Base-by-base conservation (phyloP, 1,140 invertebrate genomes). In the Drosophila pectinifera region DNA sequence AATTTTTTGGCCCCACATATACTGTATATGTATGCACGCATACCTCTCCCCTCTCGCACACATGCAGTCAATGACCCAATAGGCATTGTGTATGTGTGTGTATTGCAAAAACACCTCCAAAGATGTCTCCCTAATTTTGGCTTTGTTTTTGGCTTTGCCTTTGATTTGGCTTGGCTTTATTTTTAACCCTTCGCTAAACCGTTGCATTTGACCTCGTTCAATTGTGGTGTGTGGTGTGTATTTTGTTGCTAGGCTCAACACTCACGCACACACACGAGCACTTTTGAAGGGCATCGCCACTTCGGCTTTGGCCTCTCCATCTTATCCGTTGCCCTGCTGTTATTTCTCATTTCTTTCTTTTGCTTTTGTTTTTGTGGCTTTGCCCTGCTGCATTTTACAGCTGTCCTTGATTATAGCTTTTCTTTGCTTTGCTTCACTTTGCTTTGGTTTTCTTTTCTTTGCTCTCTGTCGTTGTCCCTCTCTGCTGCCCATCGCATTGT, bases 391-490 rank as follows among this genome's bases (percentile, higher is more conserved):
- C 59, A 63, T 63, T 63, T 62, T 41, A 63, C 59, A 63, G 59
- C 59, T 63, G 59, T 63, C 63, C 80, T 86, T 86, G 84, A 88
- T 84, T 89, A 88, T 82, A 88, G 78, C 74, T 81, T 85, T 85
- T 82, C 78, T 78, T 73, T 78, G 68, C 59, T 78, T 64, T 85
- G 62, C 58, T 61, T 64, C 84, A 51, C 57, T 55, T 62, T 62
- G 57, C 73, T 78, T 42, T 78, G 63, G 42, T 64, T 54, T 54
- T 78, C 34, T 42, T 65, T 39, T 13, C 31, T 54, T 11, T 73
- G 42, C 26, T 36, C 64, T 57, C 53, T 69, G 26, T 58, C 62
- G 46, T 51, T 64, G 31, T 64, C 64, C 76, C 48, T 63, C 59
- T 65, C 48, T 76, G 48, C 58, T 77, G 56, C 38, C 42, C 34